phyloP scores from a whole-genome alignment of 2,797 vertebrate species.

The Scolopax bukidnonensis region DNA sequence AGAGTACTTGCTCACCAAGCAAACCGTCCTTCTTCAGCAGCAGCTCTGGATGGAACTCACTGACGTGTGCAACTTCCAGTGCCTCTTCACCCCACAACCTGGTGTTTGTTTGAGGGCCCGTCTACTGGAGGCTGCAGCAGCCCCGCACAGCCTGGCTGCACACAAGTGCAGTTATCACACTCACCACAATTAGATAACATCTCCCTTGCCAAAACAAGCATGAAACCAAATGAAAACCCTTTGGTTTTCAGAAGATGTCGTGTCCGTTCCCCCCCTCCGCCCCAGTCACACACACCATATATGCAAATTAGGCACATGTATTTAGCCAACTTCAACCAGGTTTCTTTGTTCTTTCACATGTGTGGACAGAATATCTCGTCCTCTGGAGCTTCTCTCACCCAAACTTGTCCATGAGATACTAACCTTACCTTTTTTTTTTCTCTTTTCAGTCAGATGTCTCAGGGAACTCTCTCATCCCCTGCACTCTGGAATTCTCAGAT shows the following conservation, averaged over 20 bases:
- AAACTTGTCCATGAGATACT: background rate
- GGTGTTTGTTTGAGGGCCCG: fast-evolving
- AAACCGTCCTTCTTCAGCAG: background rate
- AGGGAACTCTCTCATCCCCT: background rate
- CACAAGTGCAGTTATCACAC: background rate
- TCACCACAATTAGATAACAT: background rate
- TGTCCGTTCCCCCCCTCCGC: too few relatives aligned
- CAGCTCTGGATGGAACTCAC: background rate
- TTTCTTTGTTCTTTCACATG: background rate
- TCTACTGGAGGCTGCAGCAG: fast-evolving
- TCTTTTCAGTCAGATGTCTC: fast-evolving
- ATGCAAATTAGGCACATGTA: background rate
- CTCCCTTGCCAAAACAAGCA: background rate
- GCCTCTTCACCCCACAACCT: background rate
- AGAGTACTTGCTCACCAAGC: background rate
- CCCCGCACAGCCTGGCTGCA: background rate
- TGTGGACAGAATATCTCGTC: background rate
- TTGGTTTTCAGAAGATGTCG: background rate
- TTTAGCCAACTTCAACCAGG: background rate
- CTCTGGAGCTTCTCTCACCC: background rate
- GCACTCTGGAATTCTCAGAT: background rate
- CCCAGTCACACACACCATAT: background rate
- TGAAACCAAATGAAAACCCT: background rate
- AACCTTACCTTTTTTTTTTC: background rate
- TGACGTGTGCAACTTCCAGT: fast-evolving